Conservation (phyloP, 2,797 vertebrate genomes). For the Babyrousa celebensis region DNA sequence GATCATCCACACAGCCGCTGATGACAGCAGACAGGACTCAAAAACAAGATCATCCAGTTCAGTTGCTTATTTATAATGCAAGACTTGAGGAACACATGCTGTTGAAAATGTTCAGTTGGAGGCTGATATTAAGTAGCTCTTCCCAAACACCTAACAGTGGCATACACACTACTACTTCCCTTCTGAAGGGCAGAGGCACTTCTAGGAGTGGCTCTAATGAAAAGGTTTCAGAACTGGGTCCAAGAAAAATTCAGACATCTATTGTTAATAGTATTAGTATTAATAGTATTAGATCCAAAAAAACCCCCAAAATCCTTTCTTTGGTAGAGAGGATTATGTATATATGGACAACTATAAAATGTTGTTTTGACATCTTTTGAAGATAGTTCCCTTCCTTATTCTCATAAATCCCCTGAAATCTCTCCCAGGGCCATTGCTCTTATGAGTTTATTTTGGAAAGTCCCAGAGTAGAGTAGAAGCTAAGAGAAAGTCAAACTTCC, state of each 20-base stretch:
- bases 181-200: background rate
- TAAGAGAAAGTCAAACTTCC: slow-evolving; percentile 68
- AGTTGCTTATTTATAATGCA: slow-evolving; percentile 51
- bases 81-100: background rate
- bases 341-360: background rate
- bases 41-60: background rate
- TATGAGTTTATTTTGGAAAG: slow-evolving; percentile 69
- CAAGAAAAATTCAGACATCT: background rate
- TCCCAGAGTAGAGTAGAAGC: slow-evolving; percentile 64
- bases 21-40: slow-evolving; percentile 36
- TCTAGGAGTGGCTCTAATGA: background rate
- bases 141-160: background rate
- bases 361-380: slow-evolving; percentile 25
- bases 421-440: slow-evolving; percentile 35
- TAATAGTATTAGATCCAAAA: background rate
- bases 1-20: background rate
- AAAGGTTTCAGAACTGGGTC: background rate
- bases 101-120: background rate
- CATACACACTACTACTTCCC: background rate
- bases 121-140: background rate
- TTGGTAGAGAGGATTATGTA: background rate
- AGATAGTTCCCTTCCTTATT: background rate
- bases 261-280: background rate
- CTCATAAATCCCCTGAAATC: background rate
- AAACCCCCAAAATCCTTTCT: background rate